phyloP scores from a whole-genome alignment of 2,113 vertebrate species.

The Sander lucioperca region DNA sequence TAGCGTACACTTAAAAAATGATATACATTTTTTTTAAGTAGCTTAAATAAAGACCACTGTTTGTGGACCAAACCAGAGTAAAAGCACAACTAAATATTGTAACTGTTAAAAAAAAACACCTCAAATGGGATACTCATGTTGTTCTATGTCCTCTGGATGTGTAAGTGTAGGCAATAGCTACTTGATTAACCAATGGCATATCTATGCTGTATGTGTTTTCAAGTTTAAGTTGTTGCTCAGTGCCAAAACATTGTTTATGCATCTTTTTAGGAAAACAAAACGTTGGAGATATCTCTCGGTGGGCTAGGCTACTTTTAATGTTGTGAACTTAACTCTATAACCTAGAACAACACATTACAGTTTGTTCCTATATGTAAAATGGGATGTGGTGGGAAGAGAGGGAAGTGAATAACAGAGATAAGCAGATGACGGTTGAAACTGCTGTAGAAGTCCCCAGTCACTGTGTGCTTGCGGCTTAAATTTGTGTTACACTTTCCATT shows the following conservation, averaged over 20 bases:
- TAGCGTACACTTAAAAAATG: too few species aligned
- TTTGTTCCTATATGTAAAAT: background rate
- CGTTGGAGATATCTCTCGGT: background rate
- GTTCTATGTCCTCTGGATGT: background rate
- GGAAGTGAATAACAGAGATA: conserved; percentile 23
- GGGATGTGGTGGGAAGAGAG: conserved; percentile 1
- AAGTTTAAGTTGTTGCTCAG: background rate
- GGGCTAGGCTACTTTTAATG: background rate
- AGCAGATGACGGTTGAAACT: conserved; percentile 21
- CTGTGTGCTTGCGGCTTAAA: background rate
- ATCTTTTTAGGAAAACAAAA: background rate
- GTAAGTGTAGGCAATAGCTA: background rate
- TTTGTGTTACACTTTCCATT: conserved; percentile 4
- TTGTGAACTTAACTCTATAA: background rate
- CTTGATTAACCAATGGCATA: background rate
- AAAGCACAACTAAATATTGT: background rate
- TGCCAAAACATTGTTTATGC: background rate
- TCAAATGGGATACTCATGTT: background rate
- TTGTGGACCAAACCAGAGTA: background rate
- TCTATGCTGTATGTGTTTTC: background rate
- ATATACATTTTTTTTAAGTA: too few species aligned
- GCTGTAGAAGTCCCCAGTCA: background rate
- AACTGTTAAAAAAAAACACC: background rate
- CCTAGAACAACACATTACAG: conserved; percentile 1
- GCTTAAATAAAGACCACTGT: background rate